Evolutionary conservation across 2,113 vertebrate species (phyloP).

Genomic region (Ptychochromis oligacanthus): DNA sequence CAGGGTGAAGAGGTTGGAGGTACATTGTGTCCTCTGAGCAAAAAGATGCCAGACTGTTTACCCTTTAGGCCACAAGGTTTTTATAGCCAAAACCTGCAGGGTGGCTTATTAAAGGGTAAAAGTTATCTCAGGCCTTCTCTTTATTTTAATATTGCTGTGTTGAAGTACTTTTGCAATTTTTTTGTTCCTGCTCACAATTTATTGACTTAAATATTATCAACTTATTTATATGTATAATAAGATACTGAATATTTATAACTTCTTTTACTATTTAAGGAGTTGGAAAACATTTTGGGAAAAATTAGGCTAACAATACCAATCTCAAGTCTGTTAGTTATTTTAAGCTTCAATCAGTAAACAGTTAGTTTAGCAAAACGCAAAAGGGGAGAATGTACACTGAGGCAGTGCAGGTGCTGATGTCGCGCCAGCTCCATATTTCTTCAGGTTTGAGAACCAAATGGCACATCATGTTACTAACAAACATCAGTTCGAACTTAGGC

Average conservation of each 20-base stretch:
- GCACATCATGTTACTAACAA: not conserved
- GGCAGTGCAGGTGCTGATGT: not conserved
- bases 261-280: too few relatives aligned
- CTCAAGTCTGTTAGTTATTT: not conserved
- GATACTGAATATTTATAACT: too few relatives aligned
- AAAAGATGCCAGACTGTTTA: conserved; percentile 33
- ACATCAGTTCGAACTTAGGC: not conserved
- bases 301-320: not conserved
- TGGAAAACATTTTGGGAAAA: not conserved
- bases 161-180: not conserved
- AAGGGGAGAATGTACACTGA: not conserved
- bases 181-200: not conserved
- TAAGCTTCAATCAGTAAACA: not conserved
- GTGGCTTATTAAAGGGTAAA: not conserved
- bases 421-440: not conserved
- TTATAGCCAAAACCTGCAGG: conserved; percentile 15
- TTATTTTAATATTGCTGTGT: not conserved
- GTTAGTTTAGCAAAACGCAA: not conserved
- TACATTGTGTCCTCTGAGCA: conserved; percentile 47
- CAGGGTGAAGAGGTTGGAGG: conserved; percentile 39
- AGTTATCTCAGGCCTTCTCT: not conserved
- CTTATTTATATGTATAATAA: not conserved
- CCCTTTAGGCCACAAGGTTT: conserved; percentile 15
- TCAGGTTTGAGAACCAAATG: not conserved
- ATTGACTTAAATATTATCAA: not conserved